Evolutionary conservation across 2,113 vertebrate species (phyloP).

Genomic region (Carassius gibelio): DNA sequence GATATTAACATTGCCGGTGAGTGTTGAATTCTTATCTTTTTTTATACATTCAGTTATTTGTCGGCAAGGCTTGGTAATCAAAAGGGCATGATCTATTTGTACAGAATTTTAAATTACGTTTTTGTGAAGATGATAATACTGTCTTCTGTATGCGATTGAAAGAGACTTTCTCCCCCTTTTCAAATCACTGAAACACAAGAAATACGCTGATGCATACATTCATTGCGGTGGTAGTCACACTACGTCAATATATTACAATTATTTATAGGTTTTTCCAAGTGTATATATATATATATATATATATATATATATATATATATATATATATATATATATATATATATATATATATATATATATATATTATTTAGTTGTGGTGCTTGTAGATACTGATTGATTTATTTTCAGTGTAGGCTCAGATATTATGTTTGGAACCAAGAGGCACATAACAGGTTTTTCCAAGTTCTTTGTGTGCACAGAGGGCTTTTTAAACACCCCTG

Average conservation of each 20-base stretch:
- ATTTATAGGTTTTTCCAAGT: no score
- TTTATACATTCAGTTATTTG: conserved; percentile 2
- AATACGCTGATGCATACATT: conserved; percentile 21
- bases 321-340: no score
- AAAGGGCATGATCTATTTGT: background rate
- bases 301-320: no score
- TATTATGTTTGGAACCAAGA: background rate
- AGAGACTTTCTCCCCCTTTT: background rate
- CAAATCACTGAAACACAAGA: background rate
- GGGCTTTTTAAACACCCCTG: conserved; percentile 25
- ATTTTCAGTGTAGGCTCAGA: conserved; percentile 2
- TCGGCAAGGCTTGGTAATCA: background rate
- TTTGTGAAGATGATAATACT: conserved; percentile 34
- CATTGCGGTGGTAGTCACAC: background rate
- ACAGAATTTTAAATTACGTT: background rate
- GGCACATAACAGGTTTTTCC: conserved; percentile 5
- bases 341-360: no score
- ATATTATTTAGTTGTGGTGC: no score
- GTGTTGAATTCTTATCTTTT: conserved; percentile 47
- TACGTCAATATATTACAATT: background rate
- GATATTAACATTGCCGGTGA: conserved; percentile 70
- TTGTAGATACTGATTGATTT: background rate
- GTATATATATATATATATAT: no score
- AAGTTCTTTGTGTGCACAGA: conserved; percentile 17
- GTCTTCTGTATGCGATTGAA: conserved; percentile 8